These are phyloP conservation scores for Drosophila subpulchrella DNA, from an alignment of 1,140 invertebrate genomes.

Conservation along the genomic window DNA sequence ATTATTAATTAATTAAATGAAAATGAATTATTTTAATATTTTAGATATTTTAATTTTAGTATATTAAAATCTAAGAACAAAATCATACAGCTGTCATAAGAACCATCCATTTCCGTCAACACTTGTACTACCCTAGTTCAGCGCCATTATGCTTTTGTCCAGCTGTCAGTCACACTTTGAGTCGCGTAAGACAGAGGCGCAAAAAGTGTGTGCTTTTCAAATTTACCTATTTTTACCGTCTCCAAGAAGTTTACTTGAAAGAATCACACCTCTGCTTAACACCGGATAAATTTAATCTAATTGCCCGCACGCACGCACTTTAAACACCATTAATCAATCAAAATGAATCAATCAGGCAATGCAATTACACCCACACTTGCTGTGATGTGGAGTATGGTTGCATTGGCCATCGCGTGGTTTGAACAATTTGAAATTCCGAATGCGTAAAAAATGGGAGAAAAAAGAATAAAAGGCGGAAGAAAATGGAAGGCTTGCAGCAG, in stretches of 20 bases:
- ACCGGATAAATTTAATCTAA: background rate
- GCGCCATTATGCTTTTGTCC: no score
- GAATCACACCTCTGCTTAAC: constrained; percentile 10
- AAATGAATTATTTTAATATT: no score
- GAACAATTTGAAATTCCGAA: constrained; percentile 42
- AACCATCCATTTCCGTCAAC: no score
- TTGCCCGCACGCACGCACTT: constrained; percentile 27
- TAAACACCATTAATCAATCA: constrained; percentile 44
- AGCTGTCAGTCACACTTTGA: no score
- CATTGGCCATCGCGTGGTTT: constrained; percentile 9
- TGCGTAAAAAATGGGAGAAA: constrained; percentile 3
- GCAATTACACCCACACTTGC: constrained; percentile 16
- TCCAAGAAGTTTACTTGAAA: constrained; percentile 1
- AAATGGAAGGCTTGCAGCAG: constrained; percentile 20
- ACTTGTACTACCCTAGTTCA: no score
- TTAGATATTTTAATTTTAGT: no score
- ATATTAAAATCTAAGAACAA: no score
- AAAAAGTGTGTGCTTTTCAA: background rate
- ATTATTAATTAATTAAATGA: no score
- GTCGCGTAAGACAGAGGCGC: background rate
- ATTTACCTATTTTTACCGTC: background rate
- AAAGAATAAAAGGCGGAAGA: constrained; percentile 4
- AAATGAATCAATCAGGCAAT: constrained; percentile 48
- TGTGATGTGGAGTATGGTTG: constrained; percentile 9
- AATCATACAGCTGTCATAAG: no score